Percentiles rank a stretch among this genome's conserved stretches.
Conservation (phyloP, 1,140 invertebrate species). For the Chionoecetes opilio region DNA sequence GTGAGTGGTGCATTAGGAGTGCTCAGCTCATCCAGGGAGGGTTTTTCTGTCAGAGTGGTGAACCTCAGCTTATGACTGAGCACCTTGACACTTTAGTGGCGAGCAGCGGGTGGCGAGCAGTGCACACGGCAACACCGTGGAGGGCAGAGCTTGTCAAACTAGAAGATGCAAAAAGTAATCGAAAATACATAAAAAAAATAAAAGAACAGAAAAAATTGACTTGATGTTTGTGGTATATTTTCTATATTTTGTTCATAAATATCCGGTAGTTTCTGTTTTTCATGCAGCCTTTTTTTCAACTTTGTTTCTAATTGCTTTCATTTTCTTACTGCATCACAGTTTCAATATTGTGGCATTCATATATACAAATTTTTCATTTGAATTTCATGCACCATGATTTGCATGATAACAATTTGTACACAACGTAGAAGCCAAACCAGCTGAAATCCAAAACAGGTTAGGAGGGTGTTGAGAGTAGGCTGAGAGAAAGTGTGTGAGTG, state of each 20-base stretch:
- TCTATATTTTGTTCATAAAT: background rate
- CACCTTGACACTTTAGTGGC: background rate
- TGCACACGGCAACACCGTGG: slow-evolving; percentile 11
- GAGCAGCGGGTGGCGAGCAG: background rate
- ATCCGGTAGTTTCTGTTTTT: background rate
- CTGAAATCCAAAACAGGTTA: slow-evolving; percentile 73
- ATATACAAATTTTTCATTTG: background rate
- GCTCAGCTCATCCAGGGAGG: slow-evolving; percentile 34
- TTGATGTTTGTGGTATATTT: background rate
- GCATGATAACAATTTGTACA: background rate
- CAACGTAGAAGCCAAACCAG: slow-evolving; percentile 76
- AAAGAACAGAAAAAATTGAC: slow-evolving; percentile 37
- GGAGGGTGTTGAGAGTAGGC: background rate
- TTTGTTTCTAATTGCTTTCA: slow-evolving; percentile 13
- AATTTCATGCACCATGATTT: slow-evolving; percentile 23
- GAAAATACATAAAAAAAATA: slow-evolving; percentile 57
- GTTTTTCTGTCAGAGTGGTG: background rate
- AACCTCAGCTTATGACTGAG: background rate
- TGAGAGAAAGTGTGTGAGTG: background rate
- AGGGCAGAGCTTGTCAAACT: slow-evolving; percentile 39
- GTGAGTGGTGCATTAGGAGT: slow-evolving; percentile 51
- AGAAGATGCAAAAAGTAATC: slow-evolving; percentile 61
- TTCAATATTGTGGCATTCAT: slow-evolving; percentile 3
- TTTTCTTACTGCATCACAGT: slow-evolving; percentile 8
- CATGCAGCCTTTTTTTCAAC: background rate